Base-by-base conservation (phyloP, 2,888 invertebrate species). In the Drosophila pegasa region DNA sequence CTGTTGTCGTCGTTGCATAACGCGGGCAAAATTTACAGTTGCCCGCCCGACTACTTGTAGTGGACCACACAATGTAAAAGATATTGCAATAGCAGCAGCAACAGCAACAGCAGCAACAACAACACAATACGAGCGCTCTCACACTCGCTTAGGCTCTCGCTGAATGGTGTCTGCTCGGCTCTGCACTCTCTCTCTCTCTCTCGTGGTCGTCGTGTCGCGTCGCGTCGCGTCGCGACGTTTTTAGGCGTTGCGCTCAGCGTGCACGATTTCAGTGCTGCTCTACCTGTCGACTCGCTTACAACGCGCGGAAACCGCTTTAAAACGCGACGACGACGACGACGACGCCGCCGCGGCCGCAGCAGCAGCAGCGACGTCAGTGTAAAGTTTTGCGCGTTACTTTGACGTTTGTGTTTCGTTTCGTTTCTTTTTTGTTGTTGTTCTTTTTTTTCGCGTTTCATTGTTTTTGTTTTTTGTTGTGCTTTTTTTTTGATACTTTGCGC, bases 211-310 rank as follows among this genome's bases (percentile, higher is more conserved):
- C 10, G 14, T 33, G 37, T 18, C 12, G 31, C 40, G 12, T 43
- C 40, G 22, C 27, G 33, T 20, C 25, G 55, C 38, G 33, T 45
- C 55, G 62, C 72, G 78, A 52, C 58, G 57, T 62, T 73, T 77
- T 77, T 71, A 73, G 54, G 38, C 61, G 68, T 22, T 56, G 61
- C 61, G 77, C 66, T 70, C 66, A 59, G 48, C 52, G 66, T 22
- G 41, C 71, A 75, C 65, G 59, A 16, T 38, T 66, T 88, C 78
- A 89, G 87, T 88, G 72, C 75, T 83, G 80, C 87, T 83, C 73
- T 86, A 89, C 87, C 88, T 89, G 85, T 89, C 88, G 81, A 88
- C 75, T 76, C 77, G 90, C 75, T 82, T 71, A 78, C 78, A 82
- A 63, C 83, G 78, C 62, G 84, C 67, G 66, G 57, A 71, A 61